phyloP scores from a whole-genome alignment of 1,140 invertebrate species.

The Antheraea mylitta region DNA sequence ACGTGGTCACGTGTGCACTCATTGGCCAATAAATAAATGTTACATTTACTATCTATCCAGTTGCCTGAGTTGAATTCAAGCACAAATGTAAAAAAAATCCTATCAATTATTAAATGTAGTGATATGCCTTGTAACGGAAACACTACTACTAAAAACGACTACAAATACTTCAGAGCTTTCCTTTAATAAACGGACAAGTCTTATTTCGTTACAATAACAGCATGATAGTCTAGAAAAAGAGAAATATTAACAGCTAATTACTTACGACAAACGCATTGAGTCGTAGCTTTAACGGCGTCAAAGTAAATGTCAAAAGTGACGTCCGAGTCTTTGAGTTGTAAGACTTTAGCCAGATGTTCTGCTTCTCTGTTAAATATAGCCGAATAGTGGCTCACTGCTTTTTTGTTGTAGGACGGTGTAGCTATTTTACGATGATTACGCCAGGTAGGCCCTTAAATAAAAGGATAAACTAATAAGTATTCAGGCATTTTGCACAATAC shows the following conservation, averaged over 20 bases:
- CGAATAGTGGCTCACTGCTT: constrained; percentile 36
- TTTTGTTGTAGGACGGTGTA: constrained; percentile 51
- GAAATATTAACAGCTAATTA: constrained; percentile 4
- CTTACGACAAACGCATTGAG: constrained; percentile 50
- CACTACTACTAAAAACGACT: too few species aligned
- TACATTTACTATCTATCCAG: too few species aligned
- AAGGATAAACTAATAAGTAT: not conserved
- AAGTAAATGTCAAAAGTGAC: constrained; percentile 42
- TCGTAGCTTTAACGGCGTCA: constrained; percentile 45
- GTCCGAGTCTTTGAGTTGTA: constrained; percentile 28
- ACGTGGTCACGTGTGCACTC: too few species aligned
- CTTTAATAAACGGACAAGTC: too few species aligned
- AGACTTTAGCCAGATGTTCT: constrained; percentile 21
- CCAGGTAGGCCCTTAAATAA: constrained; percentile 46
- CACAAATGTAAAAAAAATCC: too few species aligned
- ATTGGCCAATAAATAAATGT: too few species aligned
- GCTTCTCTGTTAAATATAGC: constrained; percentile 42
- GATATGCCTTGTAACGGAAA: too few species aligned
- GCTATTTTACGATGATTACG: constrained; percentile 47
- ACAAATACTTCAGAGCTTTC: too few species aligned
- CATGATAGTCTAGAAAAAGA: not conserved
- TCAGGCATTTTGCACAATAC: too few species aligned
- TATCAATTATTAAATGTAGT: too few species aligned
- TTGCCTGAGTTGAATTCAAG: too few species aligned
- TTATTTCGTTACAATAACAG: too few species aligned